Percentiles rank a stretch among this genome's conserved stretches.
phyloP scores from a whole-genome alignment of 2,113 vertebrate genomes.

The Epinephelus moara region DNA sequence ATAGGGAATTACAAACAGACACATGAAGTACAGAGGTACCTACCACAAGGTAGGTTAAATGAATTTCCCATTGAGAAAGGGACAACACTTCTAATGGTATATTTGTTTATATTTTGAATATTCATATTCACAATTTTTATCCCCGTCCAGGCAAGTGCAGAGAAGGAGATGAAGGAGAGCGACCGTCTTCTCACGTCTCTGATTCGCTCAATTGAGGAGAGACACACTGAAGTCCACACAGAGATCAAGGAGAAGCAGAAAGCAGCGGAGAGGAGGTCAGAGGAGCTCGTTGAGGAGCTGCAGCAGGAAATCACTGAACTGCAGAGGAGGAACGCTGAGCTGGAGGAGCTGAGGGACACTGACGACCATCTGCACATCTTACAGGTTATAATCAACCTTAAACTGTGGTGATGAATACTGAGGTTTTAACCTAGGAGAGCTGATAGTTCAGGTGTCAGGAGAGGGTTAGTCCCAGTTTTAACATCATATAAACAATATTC shows the following conservation, averaged over 20 bases:
- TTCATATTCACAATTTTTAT: neutral
- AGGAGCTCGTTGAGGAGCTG: constrained; percentile 63
- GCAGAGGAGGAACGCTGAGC: constrained; percentile 53
- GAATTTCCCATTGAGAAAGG: too few relatives aligned
- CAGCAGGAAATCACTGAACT: constrained; percentile 70
- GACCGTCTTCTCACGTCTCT: constrained; percentile 56
- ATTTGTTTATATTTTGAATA: too few relatives aligned
- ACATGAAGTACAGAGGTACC: too few relatives aligned
- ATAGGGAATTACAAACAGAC: too few relatives aligned
- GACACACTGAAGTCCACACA: constrained; percentile 15
- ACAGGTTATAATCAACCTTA: constrained; percentile 62
- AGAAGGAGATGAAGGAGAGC: constrained; percentile 64
- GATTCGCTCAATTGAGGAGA: constrained; percentile 45
- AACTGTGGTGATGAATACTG: neutral
- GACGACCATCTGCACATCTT: constrained; percentile 79
- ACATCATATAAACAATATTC: neutral
- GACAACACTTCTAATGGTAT: too few relatives aligned
- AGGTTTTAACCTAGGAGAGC: neutral
- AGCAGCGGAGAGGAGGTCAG: constrained; percentile 47
- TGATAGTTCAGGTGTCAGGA: too few relatives aligned
- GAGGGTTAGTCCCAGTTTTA: neutral
- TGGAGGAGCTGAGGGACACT: constrained; percentile 61
- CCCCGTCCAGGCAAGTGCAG: constrained; percentile 56
- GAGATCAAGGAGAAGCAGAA: constrained; percentile 69
- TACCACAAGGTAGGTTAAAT: too few relatives aligned